phyloP scores from a whole-genome alignment of 2,888 invertebrate species.

The Osmoderma eremita region DNA sequence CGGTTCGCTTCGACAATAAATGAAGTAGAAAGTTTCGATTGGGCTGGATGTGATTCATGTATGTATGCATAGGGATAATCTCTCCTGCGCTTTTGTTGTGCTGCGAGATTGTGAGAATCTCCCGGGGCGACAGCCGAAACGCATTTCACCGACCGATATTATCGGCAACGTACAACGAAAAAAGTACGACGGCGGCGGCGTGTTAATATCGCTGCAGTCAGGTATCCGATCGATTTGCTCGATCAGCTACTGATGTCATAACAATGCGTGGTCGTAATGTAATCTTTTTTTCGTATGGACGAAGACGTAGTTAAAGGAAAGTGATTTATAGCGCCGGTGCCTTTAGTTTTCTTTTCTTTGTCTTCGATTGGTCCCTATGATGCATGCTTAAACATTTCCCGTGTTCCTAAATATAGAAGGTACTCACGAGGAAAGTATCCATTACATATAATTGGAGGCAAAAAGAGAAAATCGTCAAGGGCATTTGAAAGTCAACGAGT shows the following conservation, averaged over 20 bases:
- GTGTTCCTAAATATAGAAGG: too few relatives aligned
- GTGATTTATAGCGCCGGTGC: too few relatives aligned
- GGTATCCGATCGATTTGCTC: slow-evolving; percentile 28
- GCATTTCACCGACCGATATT: slow-evolving; percentile 32
- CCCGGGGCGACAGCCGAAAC: slow-evolving; percentile 31
- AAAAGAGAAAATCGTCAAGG: too few relatives aligned
- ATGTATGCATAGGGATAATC: neutral
- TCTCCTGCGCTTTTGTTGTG: slow-evolving; percentile 2
- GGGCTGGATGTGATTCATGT: slow-evolving; percentile 14
- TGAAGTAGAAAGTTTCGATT: slow-evolving; percentile 38
- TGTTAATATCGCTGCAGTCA: slow-evolving; percentile 22
- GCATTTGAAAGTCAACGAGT: too few relatives aligned
- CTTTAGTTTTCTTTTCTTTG: too few relatives aligned
- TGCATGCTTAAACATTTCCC: too few relatives aligned
- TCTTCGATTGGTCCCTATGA: too few relatives aligned
- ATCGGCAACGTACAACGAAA: slow-evolving; percentile 25
- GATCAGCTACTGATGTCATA: slow-evolving; percentile 31
- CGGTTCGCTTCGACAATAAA: slow-evolving; percentile 30
- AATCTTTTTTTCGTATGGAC: too few relatives aligned
- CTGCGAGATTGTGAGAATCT: slow-evolving; percentile 16
- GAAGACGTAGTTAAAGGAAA: too few relatives aligned
- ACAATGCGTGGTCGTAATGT: slow-evolving; percentile 9
- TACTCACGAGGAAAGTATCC: too few relatives aligned
- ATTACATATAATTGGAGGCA: too few relatives aligned
- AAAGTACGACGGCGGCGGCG: slow-evolving; percentile 7